Evolutionary conservation across 2,888 invertebrate species (phyloP), one percentile per base, ranked within the genome.

Genomic region (Kryphioiulus occultus): DNA sequence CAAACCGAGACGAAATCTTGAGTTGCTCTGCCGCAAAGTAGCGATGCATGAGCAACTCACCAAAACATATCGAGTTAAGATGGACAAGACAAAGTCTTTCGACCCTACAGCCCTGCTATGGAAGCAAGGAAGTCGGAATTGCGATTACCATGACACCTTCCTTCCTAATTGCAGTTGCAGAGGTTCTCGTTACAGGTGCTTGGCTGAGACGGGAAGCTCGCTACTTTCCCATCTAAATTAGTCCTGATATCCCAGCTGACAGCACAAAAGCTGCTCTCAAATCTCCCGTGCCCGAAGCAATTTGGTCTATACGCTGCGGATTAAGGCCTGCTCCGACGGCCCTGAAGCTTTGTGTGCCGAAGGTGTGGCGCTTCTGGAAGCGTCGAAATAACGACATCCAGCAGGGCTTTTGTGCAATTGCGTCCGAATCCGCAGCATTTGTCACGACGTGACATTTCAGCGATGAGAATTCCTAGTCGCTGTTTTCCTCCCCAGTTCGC

Each of bases 141-240:
- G 44, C 15, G 44, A 44, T 44, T 44, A 15, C 44, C 44, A 44
- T 12, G 44, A 44, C 44, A 5, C 53, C 53, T 53, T 53, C 53
- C n/a, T 4, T 68, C 19, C 22, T 68, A 68, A 68, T 68, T 22
- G 68, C 68, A 68, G 19, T 4, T 4, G 15, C 9, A 22, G 68
- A 26, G 68, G 68, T 26, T 19, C 19, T 2, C 7, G 19, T 68
- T 26, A 68, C 68, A 68, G 68, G 68, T 68, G 26, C 53, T n/a
- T 19, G 53, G n/a, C 68, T 26, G 0, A 26, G 26, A 26, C 2
- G 26, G 68, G 26, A 68, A 68, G 68, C 68, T 4, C 26, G 26
- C 68, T 68, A 68, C 68, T 26, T 68, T 68, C 68, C 68, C 68
- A 68, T 68, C 68, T 68, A 68, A 68, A 68, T 68, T 68, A 68